Evolutionary conservation across 2,888 invertebrate species (phyloP).

Genomic region (Endomychus coccineus): DNA sequence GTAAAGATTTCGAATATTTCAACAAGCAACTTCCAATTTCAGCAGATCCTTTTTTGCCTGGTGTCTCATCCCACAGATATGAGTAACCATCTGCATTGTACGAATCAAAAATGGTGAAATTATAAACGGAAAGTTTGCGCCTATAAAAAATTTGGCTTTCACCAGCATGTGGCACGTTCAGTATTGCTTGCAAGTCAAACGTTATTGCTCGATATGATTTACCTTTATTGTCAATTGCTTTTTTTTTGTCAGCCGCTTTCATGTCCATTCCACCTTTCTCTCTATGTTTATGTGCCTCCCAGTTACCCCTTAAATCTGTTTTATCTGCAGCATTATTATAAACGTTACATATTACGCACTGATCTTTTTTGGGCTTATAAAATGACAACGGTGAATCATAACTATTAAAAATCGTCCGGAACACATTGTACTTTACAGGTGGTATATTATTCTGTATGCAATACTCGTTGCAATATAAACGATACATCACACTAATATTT

Average conservation of each 20-base stretch:
- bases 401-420: slow-evolving; percentile 14
- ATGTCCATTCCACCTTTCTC: too few species aligned
- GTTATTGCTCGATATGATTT: slow-evolving; percentile 10
- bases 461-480: too few species aligned
- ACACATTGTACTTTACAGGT: slow-evolving; percentile 15
- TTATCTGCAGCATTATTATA: slow-evolving; percentile 16
- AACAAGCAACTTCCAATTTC: slow-evolving; percentile 19
- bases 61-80: slow-evolving; percentile 19
- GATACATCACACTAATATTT: too few species aligned
- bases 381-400: slow-evolving; percentile 16
- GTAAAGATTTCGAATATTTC: slow-evolving; percentile 11
- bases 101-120: slow-evolving; percentile 21
- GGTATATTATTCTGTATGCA: too few species aligned
- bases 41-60: slow-evolving; percentile 19
- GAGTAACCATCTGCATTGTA: slow-evolving; percentile 15
- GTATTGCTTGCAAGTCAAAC: slow-evolving; percentile 19
- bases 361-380: slow-evolving; percentile 19
- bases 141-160: slow-evolving; percentile 2
- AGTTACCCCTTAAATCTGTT: slow-evolving; percentile 8
- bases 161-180: slow-evolving; percentile 3
- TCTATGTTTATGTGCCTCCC: background rate
- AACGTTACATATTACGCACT: slow-evolving; percentile 17
- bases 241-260: too few species aligned
- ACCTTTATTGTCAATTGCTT: slow-evolving; percentile 2
- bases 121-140: slow-evolving; percentile 18